Base-by-base conservation (phyloP, 2,888 invertebrate species). In the Trilocha varians region DNA sequence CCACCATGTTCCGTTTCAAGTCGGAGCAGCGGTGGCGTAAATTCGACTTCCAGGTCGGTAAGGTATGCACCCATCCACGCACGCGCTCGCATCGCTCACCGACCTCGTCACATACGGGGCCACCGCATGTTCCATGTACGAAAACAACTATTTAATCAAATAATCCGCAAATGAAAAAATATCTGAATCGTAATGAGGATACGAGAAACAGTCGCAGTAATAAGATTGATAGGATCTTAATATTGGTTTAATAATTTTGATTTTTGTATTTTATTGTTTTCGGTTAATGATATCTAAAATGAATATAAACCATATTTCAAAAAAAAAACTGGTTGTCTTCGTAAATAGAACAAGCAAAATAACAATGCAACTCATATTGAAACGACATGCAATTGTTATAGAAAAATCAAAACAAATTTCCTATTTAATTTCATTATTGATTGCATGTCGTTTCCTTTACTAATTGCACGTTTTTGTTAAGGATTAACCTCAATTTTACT, bases 21-120 rank as follows among this genome's bases (percentile, higher is more conserved):
- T 93, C 92, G 77, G 98, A 98, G 77, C 98, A 98, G 83, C 94
- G 96, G 76, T 98, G 96, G 92, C 91, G 97, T 68, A 91, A 96
- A 79, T 96, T 98, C 78, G 96, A 97, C 87, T 93, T 96, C 83
- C 94, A 94, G 78, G 91, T 93, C 74, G 90, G 90, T 87, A 92
- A 91, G 89, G 91, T 91, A 89, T 87, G 87, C 85, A 83, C 78
- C 55, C 64, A 52, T 51, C 59, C n/a, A n/a, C 71, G 70, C 73
- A 74, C 73, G 72, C 73, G 72, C 72, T 62, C 65, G 72, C 74
- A 70, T 69, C 70, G 67, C 71, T 70, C 71, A 72, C 70, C 61
- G 55, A 63, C 62, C 71, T 65, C 65, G 62, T 55, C 56, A 57
- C 57, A 58, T 6, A 25, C 25, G 2, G 25, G 25, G 25, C 25